Evolutionary conservation across 2,797 vertebrate species (phyloP), one percentile per base, ranked within the genome.

Genomic region (Sparus aurata): DNA sequence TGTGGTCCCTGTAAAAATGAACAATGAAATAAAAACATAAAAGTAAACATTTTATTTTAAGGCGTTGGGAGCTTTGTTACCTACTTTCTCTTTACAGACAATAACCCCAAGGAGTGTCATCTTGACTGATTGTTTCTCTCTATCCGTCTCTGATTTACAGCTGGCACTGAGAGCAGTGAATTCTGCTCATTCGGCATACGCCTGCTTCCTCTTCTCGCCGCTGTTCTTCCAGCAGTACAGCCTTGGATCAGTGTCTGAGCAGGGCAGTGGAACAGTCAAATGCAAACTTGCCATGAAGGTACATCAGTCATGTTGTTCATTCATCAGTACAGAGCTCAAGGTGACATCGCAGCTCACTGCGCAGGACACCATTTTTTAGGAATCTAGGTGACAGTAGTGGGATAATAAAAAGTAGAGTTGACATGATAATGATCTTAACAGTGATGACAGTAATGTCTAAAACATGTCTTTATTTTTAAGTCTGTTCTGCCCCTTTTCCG

Each of bases 271-370:
- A 67, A 69, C 87, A 41, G 72, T 92, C 76, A 95, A 95, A 27
- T 98, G 96, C 90, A 98, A 97, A 93, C 74, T 99, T 77, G 53
- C 87, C 54, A 93, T 97, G 85, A 99, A 98, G 97, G 98, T 98
- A 79, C 9, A 20, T 47, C 0, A 3, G 22, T 47, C 43, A 45
- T 55, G 55, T 23, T 62, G 34, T 0, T 64, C 23, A 43, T 59
- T 61, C 20, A 63, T 71, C 41, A 47, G 22, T 10, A 12, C 3
- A 47, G 11, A 55, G 45, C 46, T 62, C 45, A 69, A 41, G 30
- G 20, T 55, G 12, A n/a, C 34, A 27, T 20, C 30, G n/a, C 10
- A 59, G n/a, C 3, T 23, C 20, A 69, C 12, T 30, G 12, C 34
- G 11, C 8, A 49, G 30, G 15, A 52, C 47, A 55, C 38, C 0